phyloP scores from a whole-genome alignment of 2,888 invertebrate species.

The Quadriops clusia region DNA sequence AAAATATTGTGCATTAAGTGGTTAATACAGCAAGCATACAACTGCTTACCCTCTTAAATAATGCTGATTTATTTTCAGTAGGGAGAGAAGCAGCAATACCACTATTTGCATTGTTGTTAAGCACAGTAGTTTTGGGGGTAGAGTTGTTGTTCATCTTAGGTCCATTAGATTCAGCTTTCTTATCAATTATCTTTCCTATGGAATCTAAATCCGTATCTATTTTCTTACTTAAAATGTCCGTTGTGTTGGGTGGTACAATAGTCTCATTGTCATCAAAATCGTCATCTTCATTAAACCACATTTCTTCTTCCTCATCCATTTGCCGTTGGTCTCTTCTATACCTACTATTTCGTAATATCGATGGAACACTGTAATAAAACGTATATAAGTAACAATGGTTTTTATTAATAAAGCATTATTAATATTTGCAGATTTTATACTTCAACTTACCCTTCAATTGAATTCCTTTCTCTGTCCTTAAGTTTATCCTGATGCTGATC shows the following conservation, averaged over 20 bases:
- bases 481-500: constrained; percentile 86
- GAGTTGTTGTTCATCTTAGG: constrained; percentile 32
- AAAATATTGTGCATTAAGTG: no score
- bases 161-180: constrained; percentile 31
- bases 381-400: constrained; percentile 1
- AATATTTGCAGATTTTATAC: no score
- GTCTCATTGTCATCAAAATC: constrained; percentile 73
- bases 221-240: constrained; percentile 44
- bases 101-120: constrained; percentile 37
- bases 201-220: constrained; percentile 49
- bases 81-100: constrained; percentile 27
- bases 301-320: constrained; percentile 94
- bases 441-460: constrained; percentile 56
- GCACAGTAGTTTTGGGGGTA: constrained; percentile 31
- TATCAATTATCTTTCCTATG: constrained; percentile 38
- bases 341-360: constrained; percentile 66
- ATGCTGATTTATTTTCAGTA: constrained; percentile 36
- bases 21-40: no score
- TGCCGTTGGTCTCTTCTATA: constrained; percentile 87
- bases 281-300: constrained; percentile 98
- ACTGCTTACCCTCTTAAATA: constrained; percentile 39
- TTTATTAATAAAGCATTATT: constrained; percentile 1
- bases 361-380: constrained; percentile 50
- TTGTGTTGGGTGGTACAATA: constrained; percentile 40
- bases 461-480: constrained; percentile 72